phyloP scores from a whole-genome alignment of 1,140 invertebrate species.

The Formica exsecta region DNA sequence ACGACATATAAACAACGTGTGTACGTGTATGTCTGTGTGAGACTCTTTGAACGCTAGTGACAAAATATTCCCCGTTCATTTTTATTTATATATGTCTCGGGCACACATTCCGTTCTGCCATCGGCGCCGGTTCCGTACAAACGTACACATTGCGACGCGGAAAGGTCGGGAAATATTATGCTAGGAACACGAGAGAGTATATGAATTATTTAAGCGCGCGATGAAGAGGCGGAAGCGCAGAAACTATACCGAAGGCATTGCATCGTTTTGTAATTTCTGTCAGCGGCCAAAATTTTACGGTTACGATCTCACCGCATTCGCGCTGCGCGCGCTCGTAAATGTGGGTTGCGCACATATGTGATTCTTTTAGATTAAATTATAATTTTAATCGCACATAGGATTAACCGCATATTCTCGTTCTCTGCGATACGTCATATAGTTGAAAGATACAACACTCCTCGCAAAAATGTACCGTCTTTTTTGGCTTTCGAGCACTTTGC shows the following conservation, averaged over 20 bases:
- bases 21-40: too few relatives aligned
- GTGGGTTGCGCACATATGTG: conserved; percentile 57
- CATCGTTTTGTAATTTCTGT: conserved; percentile 66
- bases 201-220: conserved; percentile 75
- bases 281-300: conserved; percentile 70
- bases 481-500: not conserved
- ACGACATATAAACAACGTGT: not conserved
- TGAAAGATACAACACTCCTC: not conserved
- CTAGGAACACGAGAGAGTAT: conserved; percentile 32
- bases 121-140: conserved; percentile 1
- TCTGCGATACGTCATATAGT: not conserved
- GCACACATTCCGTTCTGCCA: conserved; percentile 58
- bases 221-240: conserved; percentile 45
- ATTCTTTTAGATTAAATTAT: conserved; percentile 75
- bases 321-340: conserved; percentile 59
- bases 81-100: conserved; percentile 52
- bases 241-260: conserved; percentile 63
- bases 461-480: not conserved
- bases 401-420: conserved; percentile 2
- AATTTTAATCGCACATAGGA: conserved; percentile 72
- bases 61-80: conserved; percentile 50
- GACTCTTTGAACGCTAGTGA: conserved; percentile 16
- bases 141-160: conserved; percentile 38
- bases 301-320: conserved; percentile 49
- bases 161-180: conserved; percentile 71